Base-by-base conservation (phyloP, 2,113 vertebrate genomes). In the Zosterops lateralis region DNA sequence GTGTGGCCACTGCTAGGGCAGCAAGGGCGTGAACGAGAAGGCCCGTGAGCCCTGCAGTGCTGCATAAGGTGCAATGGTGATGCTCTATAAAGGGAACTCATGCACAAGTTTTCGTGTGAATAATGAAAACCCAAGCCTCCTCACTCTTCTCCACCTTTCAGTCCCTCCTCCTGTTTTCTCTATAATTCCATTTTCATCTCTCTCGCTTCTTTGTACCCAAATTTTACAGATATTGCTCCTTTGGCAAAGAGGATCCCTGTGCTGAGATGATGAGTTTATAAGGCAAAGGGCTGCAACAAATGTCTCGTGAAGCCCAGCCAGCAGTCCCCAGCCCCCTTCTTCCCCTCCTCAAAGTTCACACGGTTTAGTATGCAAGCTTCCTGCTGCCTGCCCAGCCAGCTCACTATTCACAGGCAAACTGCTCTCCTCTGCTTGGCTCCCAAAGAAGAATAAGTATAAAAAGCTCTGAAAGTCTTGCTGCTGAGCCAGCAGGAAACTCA, bases 401-500 rank as follows among this genome's bases (percentile, higher is more conserved):
- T 94, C 58, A 18, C 88, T 91, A 95, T 97, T 97, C 95, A 96
- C 73, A 95, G 70, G 83, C 92, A 78, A 94, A 89, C 73, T 22
- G 70, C 0, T 11, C 82, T 95, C 86, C 93, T 97, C 94, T 8
- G 3, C 83, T 90, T 80, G 81, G 84, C 78, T 92, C 75, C 80
- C 1, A 0, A 42, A 89, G 86, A 90, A 96, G 84, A 90, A 94
- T 95, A 78, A 92, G 90, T 83, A 92, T 83, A 54, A 90, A 96
- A 96, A 90, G 78, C 80, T 78, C 72, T 90, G 75, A 87, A 82
- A 93, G 76, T 89, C 96, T 96, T 90, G 87, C 79, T 84, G 72
- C 80, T 84, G 92, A 93, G 93, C 90, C 92, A 91, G 67, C 93
- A 95, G 92, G 93, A 95, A 97, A 92, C 64, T 91, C 89, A 88